Conservation (phyloP, 2,888 invertebrate genomes). For the Chalcis sispes region DNA sequence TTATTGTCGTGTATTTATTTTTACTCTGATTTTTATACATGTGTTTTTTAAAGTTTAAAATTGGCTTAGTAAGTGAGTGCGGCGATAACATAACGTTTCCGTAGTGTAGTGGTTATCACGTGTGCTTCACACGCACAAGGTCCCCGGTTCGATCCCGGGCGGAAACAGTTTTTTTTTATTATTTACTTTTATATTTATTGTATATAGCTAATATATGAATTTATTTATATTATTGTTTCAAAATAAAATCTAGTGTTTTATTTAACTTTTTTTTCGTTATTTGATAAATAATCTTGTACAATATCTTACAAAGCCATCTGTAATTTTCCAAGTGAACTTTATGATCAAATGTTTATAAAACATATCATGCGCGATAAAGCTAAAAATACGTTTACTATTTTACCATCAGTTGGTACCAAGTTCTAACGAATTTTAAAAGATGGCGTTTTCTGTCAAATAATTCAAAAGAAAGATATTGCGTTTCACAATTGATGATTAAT, state of each 20-base stretch:
- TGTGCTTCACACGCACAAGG: slow-evolving; percentile 91
- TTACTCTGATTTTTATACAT: no score
- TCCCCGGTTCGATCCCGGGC: slow-evolving; percentile 94
- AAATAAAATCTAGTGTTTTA: neutral
- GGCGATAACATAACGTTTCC: no score
- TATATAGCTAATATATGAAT: neutral
- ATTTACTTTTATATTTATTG: neutral
- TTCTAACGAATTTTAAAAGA: neutral
- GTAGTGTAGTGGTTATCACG: slow-evolving; percentile 89
- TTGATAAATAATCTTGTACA: no score
- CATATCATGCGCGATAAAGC: neutral
- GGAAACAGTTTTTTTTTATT: slow-evolving; percentile 80
- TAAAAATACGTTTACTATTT: no score
- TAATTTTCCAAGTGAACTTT: neutral
- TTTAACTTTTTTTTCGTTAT: neutral
- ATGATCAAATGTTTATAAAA: neutral
- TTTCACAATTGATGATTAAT: no score
- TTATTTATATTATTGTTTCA: neutral
- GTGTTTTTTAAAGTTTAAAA: no score
- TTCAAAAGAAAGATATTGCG: no score
- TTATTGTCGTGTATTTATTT: no score
- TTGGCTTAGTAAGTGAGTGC: no score
- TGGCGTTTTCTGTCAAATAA: neutral
- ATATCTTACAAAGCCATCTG: neutral
- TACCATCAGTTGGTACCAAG: neutral